Evolutionary conservation across 2,113 vertebrate species (phyloP).

Genomic region (Lophotis ruficrista): DNA sequence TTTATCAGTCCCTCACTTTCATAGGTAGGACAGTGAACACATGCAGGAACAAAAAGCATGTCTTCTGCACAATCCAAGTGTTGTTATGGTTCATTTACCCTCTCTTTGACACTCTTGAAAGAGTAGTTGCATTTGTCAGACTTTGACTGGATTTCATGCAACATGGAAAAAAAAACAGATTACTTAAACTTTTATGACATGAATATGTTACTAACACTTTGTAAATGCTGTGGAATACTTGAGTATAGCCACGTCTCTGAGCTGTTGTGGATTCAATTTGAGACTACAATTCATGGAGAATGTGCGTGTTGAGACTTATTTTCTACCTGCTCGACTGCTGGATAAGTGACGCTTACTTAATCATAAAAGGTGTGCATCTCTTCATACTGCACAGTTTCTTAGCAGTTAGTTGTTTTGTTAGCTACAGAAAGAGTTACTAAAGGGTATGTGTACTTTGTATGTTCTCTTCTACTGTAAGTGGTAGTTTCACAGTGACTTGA

Average conservation of each 20-base stretch:
- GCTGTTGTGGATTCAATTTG: neutral
- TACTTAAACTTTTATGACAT: neutral
- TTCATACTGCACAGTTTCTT: neutral
- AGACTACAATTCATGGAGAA: neutral
- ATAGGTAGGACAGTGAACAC: neutral
- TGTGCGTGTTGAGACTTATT: neutral
- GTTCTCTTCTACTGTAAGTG: neutral
- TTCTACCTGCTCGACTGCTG: neutral
- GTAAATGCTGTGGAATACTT: neutral
- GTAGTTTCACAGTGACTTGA: neutral
- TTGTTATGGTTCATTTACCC: neutral
- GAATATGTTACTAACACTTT: neutral
- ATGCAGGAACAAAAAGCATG: neutral
- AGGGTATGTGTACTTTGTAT: neutral
- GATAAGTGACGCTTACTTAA: neutral
- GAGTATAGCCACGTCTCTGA: neutral
- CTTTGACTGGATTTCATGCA: neutral
- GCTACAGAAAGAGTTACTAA: neutral
- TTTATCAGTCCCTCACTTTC: neutral
- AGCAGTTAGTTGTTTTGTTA: neutral
- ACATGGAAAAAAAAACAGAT: neutral
- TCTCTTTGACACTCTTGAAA: neutral
- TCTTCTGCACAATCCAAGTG: neutral
- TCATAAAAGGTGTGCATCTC: neutral
- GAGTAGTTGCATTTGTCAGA: neutral